These are phyloP conservation scores for Volucella inanis DNA, from an alignment of 2,888 invertebrate species.

Conservation along the genomic window DNA sequence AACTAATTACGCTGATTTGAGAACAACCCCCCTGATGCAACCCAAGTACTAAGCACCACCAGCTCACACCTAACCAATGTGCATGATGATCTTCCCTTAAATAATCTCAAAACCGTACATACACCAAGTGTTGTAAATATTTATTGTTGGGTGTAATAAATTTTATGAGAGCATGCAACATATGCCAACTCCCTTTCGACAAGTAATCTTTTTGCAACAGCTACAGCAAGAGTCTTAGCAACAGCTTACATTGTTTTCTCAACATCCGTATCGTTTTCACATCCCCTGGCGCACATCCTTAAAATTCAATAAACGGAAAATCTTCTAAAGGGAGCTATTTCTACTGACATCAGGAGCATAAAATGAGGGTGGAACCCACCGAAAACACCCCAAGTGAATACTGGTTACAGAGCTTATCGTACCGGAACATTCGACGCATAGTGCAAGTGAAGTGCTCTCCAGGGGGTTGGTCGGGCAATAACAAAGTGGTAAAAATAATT, in stretches of 20 bases:
- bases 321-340: slow-evolving; percentile 43
- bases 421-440: slow-evolving; percentile 54
- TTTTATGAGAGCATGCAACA: slow-evolving; percentile 60
- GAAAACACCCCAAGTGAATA: slow-evolving; percentile 40
- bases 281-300: slow-evolving; percentile 59
- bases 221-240: slow-evolving; percentile 1
- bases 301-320: slow-evolving; percentile 69
- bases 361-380: slow-evolving; percentile 46
- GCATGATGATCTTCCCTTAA: not conserved
- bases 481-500: slow-evolving; percentile 73
- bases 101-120: slow-evolving; percentile 9
- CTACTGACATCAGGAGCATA: slow-evolving; percentile 2
- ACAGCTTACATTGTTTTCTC: slow-evolving; percentile 63
- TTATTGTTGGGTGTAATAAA: slow-evolving; percentile 62
- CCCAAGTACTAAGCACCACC: too few species aligned
- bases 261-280: slow-evolving; percentile 29
- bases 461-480: slow-evolving; percentile 66
- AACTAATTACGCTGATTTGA: slow-evolving; percentile 65
- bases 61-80: not conserved
- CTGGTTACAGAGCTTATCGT: slow-evolving; percentile 71
- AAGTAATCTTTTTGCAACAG: slow-evolving; percentile 60
- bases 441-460: slow-evolving; percentile 49
- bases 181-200: slow-evolving; percentile 44
- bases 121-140: slow-evolving; percentile 33
- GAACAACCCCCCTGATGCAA: not conserved